Conservation (phyloP, 2,113 vertebrate genomes). For the Pithys albifrons region DNA sequence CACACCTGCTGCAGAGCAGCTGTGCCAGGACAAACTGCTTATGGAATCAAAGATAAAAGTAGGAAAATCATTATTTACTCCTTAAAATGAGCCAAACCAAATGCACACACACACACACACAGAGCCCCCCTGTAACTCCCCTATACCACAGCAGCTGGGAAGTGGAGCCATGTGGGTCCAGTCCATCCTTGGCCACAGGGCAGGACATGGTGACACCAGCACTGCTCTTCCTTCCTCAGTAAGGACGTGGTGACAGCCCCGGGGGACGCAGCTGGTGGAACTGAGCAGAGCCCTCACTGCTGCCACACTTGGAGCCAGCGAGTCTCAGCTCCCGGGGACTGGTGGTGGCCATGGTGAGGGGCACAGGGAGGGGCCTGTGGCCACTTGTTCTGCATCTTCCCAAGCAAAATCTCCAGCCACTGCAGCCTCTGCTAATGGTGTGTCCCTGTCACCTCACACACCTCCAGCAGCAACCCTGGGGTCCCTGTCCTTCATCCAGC, state of each 20-base stretch:
- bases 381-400: neutral
- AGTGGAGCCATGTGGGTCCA: fast-evolving
- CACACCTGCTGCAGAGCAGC: neutral
- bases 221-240: fast-evolving
- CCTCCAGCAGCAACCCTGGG: neutral
- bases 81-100: neutral
- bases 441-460: neutral
- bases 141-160: fast-evolving
- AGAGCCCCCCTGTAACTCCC: fast-evolving
- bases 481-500: neutral
- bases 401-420: neutral
- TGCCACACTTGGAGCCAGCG: fast-evolving
- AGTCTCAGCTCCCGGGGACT: neutral
- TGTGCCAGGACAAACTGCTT: neutral
- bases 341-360: neutral
- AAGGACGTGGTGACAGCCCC: fast-evolving
- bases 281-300: neutral
- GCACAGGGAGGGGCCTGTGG: fast-evolving
- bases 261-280: fast-evolving
- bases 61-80: neutral
- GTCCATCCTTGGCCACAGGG: neutral
- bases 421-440: neutral
- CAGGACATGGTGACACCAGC: neutral
- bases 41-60: neutral
- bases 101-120: neutral